These are phyloP conservation scores for Syngnathus floridae DNA, from an alignment of 2,113 vertebrate species.

Conservation along the genomic window DNA sequence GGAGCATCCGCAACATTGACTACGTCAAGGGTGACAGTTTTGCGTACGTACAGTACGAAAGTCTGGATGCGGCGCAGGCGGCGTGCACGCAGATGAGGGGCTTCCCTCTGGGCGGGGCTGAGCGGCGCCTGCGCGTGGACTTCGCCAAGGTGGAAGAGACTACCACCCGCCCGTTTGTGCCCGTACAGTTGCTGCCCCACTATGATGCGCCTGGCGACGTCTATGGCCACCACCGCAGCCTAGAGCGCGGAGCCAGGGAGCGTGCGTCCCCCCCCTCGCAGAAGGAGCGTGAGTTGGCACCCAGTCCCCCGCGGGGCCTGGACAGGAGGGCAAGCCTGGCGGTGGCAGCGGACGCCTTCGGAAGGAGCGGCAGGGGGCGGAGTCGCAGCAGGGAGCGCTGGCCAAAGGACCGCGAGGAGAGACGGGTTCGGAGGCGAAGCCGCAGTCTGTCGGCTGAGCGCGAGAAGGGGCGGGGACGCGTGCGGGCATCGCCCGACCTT, in stretches of 20 bases:
- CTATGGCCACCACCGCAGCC: constrained; percentile 80
- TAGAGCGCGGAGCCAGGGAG: constrained; percentile 82
- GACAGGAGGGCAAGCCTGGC: constrained; percentile 69
- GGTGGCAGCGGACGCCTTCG: constrained; percentile 73
- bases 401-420: constrained; percentile 77
- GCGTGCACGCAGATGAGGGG: constrained; percentile 96
- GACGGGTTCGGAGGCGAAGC: constrained; percentile 78
- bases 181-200: constrained; percentile 74
- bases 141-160: constrained; percentile 93
- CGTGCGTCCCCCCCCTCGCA: constrained; percentile 77
- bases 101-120: constrained; percentile 84
- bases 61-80: constrained; percentile 89
- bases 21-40: constrained; percentile 96
- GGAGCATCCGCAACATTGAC: constrained; percentile 93
- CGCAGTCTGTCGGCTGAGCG: constrained; percentile 77
- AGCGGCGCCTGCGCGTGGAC: constrained; percentile 87
- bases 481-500: constrained; percentile 72
- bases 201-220: constrained; percentile 83
- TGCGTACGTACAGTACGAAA: constrained; percentile 96
- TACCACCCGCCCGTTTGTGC: constrained; percentile 68
- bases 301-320: constrained; percentile 80
- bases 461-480: constrained; percentile 77
- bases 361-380: constrained; percentile 65
- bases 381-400: constrained; percentile 89
- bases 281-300: constrained; percentile 72